Evolutionary conservation across 2,888 invertebrate species (phyloP).

Genomic region (Rutpela maculata): DNA sequence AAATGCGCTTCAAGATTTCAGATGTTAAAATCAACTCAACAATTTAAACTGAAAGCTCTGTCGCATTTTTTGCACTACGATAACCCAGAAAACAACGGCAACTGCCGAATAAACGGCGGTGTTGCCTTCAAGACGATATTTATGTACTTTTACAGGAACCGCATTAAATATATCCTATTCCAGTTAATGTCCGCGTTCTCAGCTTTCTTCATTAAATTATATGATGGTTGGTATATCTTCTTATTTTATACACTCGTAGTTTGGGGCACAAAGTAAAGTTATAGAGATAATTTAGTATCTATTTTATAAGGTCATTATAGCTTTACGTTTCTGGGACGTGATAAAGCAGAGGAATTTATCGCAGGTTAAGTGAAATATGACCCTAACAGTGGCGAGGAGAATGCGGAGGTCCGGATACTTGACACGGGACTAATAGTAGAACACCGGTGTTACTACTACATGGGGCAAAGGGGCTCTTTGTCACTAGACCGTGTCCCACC

Average conservation of each 20-base stretch:
- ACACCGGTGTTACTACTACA: conserved; percentile 44
- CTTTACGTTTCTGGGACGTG: conserved; percentile 63
- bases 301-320: conserved; percentile 70
- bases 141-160: background rate
- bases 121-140: background rate
- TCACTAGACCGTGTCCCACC: conserved; percentile 27
- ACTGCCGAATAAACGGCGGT: background rate
- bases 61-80: background rate
- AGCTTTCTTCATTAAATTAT: conserved; percentile 36
- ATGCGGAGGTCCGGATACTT: conserved; percentile 61
- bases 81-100: background rate
- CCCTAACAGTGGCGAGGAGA: conserved; percentile 59
- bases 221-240: conserved; percentile 19
- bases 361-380: conserved; percentile 70
- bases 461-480: conserved; percentile 33
- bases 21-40: no score
- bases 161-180: background rate
- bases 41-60: no score
- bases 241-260: conserved; percentile 36
- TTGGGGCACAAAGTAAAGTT: conserved; percentile 47
- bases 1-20: no score
- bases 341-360: conserved; percentile 70
- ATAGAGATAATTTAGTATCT: conserved; percentile 62
- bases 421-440: conserved; percentile 68
- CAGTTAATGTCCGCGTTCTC: conserved; percentile 21